Evolutionary conservation across 64 coral and sea anemone species (phyloP), one percentile per base, ranked within the genome.

Genomic region (Actinia tenebrosa): DNA sequence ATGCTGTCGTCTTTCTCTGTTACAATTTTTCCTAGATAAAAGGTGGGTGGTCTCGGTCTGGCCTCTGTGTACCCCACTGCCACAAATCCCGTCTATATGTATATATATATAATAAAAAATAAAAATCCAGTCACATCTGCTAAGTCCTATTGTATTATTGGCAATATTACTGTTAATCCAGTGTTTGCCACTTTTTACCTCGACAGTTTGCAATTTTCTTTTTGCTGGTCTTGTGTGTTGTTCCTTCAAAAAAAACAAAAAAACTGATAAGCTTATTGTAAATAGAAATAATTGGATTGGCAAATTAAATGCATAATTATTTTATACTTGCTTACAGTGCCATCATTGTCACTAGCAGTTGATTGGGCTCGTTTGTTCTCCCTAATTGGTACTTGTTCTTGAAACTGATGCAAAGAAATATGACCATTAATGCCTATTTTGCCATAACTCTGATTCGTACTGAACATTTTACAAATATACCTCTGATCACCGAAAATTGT

Each of bases 1-100:
- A 8, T 78, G 5, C 44, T 30, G 44, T 78, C 44, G 26, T 78
- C 75, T 78, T 78, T 45, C 44, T 78, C 75, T 10, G 75, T 78
- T 78, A 78, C 75, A 78, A 78, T 78, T 78, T 45, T 78, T 78
- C 75, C 75, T 78, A 78, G 23, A 78, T 78, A 78, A 78, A 78
- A 78, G 25, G 75, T 78, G 75, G 75, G 44, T n/a, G 44, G 44
- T 43, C 16, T 45, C 5, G 75, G 75, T 30, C 44, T 78, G 75
- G 44, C 16, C 14, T 22, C 75, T 45, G 75, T 78, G 43, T 78
- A 78, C 72, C 72, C 72, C 4, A 78, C 72, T 78, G 72, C 72
- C 72, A 78, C 72, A 78, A 78, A 78, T 78, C 72, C 72, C 23
- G 72, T 78, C 72, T 78, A 78, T 45, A 78, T 42, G 16, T 42